Evolutionary conservation across 2,888 invertebrate species (phyloP), one percentile per base, ranked within the genome.

Genomic region (Crossocerus cetratus): DNA sequence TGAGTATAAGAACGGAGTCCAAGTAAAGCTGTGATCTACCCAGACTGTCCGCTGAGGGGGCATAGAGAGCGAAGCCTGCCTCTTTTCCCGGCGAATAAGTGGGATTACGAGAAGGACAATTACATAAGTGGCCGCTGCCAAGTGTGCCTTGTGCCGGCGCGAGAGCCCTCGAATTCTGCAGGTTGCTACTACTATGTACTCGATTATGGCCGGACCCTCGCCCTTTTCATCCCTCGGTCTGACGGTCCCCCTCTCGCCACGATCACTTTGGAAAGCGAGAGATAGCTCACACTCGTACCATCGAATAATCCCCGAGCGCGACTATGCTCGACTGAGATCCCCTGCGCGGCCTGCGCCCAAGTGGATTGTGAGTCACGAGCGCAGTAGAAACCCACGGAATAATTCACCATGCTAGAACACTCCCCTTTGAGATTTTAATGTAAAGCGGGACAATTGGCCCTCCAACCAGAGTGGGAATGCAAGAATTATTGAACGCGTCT

Each of bases 61-160:
- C 32, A 32, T 11, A 32, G 32, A 32, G 11, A 4, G 32, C 32
- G 32, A 32, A 11, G 32, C 32, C 32, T 32, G 32, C 49, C 1
- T 14, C 14, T 49, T 49, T 49, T 49, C 49, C 73, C 65, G 65
- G 76, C 77, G 55, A 69, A 77, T 79, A 82, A 68, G 77, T 75
- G 69, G 67, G 72, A 80, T 79, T 82, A 80, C 78, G 76, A 8
- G 32, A 11, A 75, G 73, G 64, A 74, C 82, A 83, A 83, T 78
- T 81, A 78, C 81, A 78, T 80, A 83, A 82, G 83, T 80, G 80
- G 32, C 69, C 55, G 59, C 58, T 32, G 55, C 68, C 74, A 60
- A 69, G 75, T 72, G 76, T 58, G 32, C 32, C 78, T 83, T 75
- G 75, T 77, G 72, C 75, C 69, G 4, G 14, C 49, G 14, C 69